These are phyloP conservation scores for Saccopteryx leptura DNA, from an alignment of 2,113 vertebrate species.

Conservation along the genomic window DNA sequence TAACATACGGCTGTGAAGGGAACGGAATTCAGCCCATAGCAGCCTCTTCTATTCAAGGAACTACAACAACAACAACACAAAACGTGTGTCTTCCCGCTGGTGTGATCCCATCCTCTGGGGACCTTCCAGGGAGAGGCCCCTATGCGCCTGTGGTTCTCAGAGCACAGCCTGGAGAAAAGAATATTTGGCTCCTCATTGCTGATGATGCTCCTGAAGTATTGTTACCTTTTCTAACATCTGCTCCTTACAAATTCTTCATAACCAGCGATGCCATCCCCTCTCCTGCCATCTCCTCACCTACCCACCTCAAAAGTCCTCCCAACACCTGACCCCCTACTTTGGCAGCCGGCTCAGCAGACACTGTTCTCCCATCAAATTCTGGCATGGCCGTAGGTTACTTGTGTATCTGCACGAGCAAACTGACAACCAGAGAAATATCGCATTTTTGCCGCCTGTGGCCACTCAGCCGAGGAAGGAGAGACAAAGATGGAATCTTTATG, in stretches of 20 bases:
- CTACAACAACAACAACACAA: not conserved
- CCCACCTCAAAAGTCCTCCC: not conserved
- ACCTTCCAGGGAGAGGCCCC: not conserved
- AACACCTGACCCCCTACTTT: not conserved
- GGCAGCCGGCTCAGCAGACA: not conserved
- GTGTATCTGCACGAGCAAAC: accelerated
- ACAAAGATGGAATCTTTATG: too few relatives aligned
- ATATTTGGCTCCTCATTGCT: not conserved
- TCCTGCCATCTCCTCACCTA: not conserved
- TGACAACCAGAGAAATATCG: too few relatives aligned
- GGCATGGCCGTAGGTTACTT: not conserved
- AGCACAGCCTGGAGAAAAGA: not conserved
- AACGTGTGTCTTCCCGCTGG: not conserved
- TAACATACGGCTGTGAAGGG: not conserved
- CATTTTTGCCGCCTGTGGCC: too few relatives aligned
- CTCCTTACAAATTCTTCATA: not conserved
- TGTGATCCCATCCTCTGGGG: not conserved
- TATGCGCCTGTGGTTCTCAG: not conserved
- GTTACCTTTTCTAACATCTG: not conserved
- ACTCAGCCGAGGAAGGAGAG: too few relatives aligned
- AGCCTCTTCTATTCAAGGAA: not conserved
- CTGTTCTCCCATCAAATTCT: not conserved
- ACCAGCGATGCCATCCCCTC: not conserved
- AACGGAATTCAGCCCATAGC: not conserved
- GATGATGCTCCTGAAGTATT: not conserved